These are phyloP conservation scores for Eupithecia inturbata DNA, from an alignment of 2,888 invertebrate species.

Conservation along the genomic window DNA sequence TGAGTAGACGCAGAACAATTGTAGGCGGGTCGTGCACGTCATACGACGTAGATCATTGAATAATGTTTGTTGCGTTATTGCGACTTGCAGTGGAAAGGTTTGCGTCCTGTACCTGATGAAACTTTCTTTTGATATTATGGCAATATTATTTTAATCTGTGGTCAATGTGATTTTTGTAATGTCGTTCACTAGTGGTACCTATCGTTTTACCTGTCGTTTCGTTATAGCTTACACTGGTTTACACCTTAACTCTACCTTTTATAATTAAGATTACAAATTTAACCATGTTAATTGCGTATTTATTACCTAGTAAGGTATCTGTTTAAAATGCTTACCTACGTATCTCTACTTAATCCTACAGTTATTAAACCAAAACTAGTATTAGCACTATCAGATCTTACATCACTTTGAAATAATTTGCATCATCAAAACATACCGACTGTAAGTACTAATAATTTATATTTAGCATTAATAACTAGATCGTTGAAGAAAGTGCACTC, in stretches of 20 bases:
- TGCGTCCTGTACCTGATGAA: not conserved
- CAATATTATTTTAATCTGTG: not conserved
- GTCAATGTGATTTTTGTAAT: not conserved
- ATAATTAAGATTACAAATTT: not conserved
- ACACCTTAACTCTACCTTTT: not conserved
- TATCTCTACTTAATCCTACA: not conserved
- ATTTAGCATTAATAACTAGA: not conserved
- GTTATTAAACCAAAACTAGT: not conserved
- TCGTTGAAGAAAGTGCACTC: slow-evolving; percentile 12
- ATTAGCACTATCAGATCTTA: not conserved
- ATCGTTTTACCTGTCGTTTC: not conserved
- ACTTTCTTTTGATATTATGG: not conserved
- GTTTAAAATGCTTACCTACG: not conserved
- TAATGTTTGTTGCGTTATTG: slow-evolving; percentile 11
- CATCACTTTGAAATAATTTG: not conserved
- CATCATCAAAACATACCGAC: not conserved
- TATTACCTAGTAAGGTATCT: not conserved
- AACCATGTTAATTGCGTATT: not conserved
- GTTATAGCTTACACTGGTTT: not conserved
- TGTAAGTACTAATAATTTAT: slow-evolving; percentile 1
- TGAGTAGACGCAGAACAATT: slow-evolving; percentile 45
- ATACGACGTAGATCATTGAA: slow-evolving; percentile 35
- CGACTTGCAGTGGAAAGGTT: slow-evolving; percentile 11
- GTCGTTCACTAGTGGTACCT: not conserved
- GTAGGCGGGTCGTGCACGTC: slow-evolving; percentile 67